Conservation (phyloP, 2,113 vertebrate genomes). For the Rhizomys pruinosus region DNA sequence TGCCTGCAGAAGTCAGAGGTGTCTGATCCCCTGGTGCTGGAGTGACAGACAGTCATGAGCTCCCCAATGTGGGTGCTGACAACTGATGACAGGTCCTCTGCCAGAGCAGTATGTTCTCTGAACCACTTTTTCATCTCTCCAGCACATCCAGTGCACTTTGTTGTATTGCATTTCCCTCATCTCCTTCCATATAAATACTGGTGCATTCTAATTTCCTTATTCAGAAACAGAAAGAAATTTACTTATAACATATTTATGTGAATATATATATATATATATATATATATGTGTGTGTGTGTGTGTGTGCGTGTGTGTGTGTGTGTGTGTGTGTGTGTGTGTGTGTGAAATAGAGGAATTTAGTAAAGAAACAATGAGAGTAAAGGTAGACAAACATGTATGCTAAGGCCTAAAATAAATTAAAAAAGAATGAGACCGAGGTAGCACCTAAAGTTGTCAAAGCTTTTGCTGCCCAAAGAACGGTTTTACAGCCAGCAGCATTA, state of each 20-base stretch:
- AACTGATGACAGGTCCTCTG: too few relatives aligned
- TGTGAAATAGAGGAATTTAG: background rate
- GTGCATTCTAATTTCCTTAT: background rate
- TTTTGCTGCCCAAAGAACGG: background rate
- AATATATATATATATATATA: too few relatives aligned
- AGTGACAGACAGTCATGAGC: too few relatives aligned
- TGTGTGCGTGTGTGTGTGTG: too few relatives aligned
- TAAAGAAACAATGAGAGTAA: background rate
- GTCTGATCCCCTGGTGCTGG: too few relatives aligned
- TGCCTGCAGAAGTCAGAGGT: too few relatives aligned
- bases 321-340: too few relatives aligned
- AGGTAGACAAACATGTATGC: background rate
- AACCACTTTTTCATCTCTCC: too few relatives aligned
- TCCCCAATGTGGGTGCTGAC: too few relatives aligned
- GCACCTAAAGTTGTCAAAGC: background rate
- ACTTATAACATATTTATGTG: background rate
- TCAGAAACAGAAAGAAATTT: background rate
- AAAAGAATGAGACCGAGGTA: background rate
- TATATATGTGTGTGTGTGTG: too few relatives aligned
- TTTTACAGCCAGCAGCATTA: background rate
- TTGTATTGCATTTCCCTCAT: background rate
- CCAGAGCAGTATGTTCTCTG: too few relatives aligned
- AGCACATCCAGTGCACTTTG: background rate
- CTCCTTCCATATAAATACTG: background rate
- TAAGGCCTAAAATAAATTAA: background rate